Base-by-base conservation (phyloP, 2,113 vertebrate species). In the Reinhardtius hippoglossoides region DNA sequence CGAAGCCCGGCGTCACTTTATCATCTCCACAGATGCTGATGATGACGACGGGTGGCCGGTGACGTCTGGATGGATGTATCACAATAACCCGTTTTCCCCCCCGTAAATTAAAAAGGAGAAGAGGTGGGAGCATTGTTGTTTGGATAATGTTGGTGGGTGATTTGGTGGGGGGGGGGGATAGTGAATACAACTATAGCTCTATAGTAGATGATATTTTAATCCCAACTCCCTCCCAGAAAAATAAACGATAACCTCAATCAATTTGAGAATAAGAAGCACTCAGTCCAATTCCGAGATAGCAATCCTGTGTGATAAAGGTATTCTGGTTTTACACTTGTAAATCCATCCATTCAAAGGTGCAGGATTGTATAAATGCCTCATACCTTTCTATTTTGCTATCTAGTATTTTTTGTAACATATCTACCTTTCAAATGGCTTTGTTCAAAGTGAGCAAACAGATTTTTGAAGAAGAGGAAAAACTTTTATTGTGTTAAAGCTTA, bases 1-100 rank as follows among this genome's bases (percentile, higher is more conserved):
- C 79, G 70, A 85, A 91, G 87, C 91, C 63, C 55, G 16, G 64
- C 81, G 44, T 83, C 87, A 92, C 93, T 95, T 94, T 93, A 94
- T 94, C 94, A 93, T 89, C 83, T 71, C 83, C 71, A 66, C 78
- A 71, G 91, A 91, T 88, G 88, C 89, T 88, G 82, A 67, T 63
- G 91, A 81, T 81, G 89, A 89, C 75, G 82, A 85, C 59, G 71
- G 78, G 74, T 44, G 68, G 81, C 74, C 46, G 44, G 20, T 88
- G 88, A 89, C 80, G 73, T 81, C 67, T 81, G 85, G 83, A 87
- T 83, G 85, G 87, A 90, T 78, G 77, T 64, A 84, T 89, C 78
- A 76, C 67, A 48, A 76, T 64, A 76, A 74, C 76, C 81, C 71
- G 75, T 87, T 80, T 80, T 77, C 5, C 31, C 27, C 23, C 31